These are phyloP conservation scores for Parnassius mnemosyne DNA, from an alignment of 2,888 invertebrate genomes.

Conservation along the genomic window DNA sequence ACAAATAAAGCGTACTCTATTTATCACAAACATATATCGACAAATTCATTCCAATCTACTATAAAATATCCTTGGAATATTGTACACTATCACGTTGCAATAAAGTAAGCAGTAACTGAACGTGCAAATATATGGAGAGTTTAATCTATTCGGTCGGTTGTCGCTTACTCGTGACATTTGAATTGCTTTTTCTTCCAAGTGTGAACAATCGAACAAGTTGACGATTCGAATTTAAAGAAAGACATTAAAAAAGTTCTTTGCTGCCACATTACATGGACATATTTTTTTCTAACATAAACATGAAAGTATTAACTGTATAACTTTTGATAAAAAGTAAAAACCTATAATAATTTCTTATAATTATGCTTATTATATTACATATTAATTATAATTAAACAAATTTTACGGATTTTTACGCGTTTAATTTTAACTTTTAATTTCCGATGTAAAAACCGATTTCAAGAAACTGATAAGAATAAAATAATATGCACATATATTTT, in stretches of 20 bases:
- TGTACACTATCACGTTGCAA: neutral
- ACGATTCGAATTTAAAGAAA: conserved; percentile 5
- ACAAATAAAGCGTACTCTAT: conserved; percentile 27
- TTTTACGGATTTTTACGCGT: too few relatives aligned
- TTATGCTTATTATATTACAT: too few relatives aligned
- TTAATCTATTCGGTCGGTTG: conserved; percentile 11
- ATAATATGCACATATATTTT: too few relatives aligned
- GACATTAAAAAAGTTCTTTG: neutral
- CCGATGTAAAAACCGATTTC: too few relatives aligned
- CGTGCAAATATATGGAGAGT: neutral
- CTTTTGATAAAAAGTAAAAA: too few relatives aligned
- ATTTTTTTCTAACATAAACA: too few relatives aligned
- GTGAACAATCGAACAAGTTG: conserved; percentile 6
- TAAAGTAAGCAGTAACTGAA: conserved; percentile 1
- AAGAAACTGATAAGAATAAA: too few relatives aligned
- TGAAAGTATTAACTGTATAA: too few relatives aligned
- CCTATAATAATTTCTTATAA: too few relatives aligned
- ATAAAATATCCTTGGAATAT: neutral
- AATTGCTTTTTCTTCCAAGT: conserved; percentile 17
- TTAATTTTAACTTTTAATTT: too few relatives aligned
- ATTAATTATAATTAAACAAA: too few relatives aligned
- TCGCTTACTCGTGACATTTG: conserved; percentile 19
- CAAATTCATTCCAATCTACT: neutral
- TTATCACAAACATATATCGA: conserved; percentile 15
- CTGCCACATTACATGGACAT: too few relatives aligned